Percentiles rank a stretch among this genome's conserved stretches.
These are phyloP conservation scores for Melanotaenia pygmaea DNA, from an alignment of 2,797 vertebrate genomes.

Conservation along the genomic window DNA sequence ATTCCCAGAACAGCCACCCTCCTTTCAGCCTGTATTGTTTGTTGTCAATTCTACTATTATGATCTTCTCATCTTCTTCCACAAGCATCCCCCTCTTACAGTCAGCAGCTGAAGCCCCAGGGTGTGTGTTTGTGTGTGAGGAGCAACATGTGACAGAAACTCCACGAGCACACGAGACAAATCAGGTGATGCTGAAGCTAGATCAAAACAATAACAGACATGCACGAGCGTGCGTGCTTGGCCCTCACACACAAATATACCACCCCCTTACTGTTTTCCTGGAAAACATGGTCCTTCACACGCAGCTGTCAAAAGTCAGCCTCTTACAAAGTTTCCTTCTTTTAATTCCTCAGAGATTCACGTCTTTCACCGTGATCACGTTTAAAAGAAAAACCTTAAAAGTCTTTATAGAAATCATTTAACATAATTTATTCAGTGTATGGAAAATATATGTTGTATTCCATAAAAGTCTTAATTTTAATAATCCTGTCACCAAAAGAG, in stretches of 20 bases:
- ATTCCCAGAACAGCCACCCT: conserved; percentile 66
- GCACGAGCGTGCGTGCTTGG: conserved; percentile 17
- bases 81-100: conserved; percentile 47
- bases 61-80: conserved; percentile 57
- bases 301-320: conserved; percentile 70
- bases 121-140: conserved; percentile 24
- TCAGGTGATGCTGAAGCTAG: conserved; percentile 66
- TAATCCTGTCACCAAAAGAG: no score
- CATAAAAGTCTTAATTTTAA: no score
- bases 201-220: conserved; percentile 70
- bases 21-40: conserved; percentile 63
- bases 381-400: conserved; percentile 20
- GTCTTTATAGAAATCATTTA: background rate
- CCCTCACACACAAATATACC: conserved; percentile 27
- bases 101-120: conserved; percentile 53
- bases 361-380: conserved; percentile 41
- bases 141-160: conserved; percentile 64
- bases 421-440: no score
- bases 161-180: conserved; percentile 42
- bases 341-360: conserved; percentile 56
- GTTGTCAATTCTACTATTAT: conserved; percentile 74
- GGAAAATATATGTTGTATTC: no score
- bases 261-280: conserved; percentile 27
- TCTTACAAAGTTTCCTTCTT: conserved; percentile 32
- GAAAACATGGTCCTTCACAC: conserved; percentile 47